A percentile compares a stretch with the other conserved stretches of the same genome.
phyloP scores from a whole-genome alignment of 2,888 invertebrate species.

The Acleris laterana region DNA sequence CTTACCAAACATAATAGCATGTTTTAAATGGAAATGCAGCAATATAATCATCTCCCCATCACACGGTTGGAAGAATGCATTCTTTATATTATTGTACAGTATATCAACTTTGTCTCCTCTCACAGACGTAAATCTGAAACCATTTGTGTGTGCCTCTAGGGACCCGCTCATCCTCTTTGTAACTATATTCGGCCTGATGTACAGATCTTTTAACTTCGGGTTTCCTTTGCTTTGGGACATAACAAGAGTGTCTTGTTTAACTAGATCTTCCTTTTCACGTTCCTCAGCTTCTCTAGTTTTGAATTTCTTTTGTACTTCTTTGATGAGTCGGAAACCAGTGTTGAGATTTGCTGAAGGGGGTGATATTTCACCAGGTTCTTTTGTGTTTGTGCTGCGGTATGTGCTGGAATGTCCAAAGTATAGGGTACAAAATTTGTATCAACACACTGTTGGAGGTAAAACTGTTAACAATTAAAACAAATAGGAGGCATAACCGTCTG shows the following conservation, averaged over 20 bases:
- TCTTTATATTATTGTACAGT: constrained; percentile 99
- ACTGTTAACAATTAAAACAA: too few species aligned
- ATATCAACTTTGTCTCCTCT: constrained; percentile 99
- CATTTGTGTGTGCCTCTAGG: constrained; percentile 97
- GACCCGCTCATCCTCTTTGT: constrained; percentile 97
- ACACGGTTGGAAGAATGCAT: constrained; percentile 99
- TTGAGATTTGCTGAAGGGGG: constrained; percentile 98
- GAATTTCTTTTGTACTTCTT: constrained; percentile 99
- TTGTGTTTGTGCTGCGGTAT: constrained; percentile 98
- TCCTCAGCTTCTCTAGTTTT: constrained; percentile 99
- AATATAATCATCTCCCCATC: constrained; percentile 99
- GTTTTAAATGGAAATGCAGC: constrained; percentile 98
- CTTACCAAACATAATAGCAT: constrained; percentile 99
- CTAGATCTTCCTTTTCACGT: constrained; percentile 98
- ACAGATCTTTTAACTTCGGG: constrained; percentile 98
- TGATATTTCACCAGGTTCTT: constrained; percentile 97
- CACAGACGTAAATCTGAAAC: constrained; percentile 98
- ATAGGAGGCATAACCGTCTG: too few species aligned
- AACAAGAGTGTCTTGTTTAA: constrained; percentile 98
- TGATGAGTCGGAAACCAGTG: constrained; percentile 98
- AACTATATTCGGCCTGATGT: constrained; percentile 99
- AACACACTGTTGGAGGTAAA: background rate
- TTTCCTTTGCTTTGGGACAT: constrained; percentile 98
- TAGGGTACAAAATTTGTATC: background rate
- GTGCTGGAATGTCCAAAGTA: constrained; percentile 84